Evolutionary conservation across 1,140 invertebrate genomes (phyloP).

Genomic region (Pentalonia nigronervosa): DNA sequence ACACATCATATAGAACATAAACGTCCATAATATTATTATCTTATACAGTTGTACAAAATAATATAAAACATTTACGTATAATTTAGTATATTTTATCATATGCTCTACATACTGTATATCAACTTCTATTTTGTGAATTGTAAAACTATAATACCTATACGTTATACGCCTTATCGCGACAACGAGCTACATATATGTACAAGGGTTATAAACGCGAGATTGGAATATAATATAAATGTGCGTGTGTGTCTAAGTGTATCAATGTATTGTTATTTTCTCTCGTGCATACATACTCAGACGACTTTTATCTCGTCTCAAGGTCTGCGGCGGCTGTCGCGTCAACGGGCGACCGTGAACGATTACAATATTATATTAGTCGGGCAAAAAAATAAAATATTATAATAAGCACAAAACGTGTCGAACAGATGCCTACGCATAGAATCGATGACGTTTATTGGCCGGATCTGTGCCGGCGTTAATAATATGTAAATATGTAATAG

Average conservation of each 20-base stretch:
- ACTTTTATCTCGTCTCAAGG: slow-evolving; percentile 16
- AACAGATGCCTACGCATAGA: neutral
- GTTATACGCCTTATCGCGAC: too few relatives aligned
- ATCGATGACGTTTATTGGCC: neutral
- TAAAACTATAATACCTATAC: too few relatives aligned
- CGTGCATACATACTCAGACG: neutral
- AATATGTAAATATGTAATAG: neutral
- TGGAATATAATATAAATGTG: neutral
- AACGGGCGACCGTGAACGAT: neutral
- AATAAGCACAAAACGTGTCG: neutral
- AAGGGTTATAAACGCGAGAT: too few relatives aligned
- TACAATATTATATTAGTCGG: neutral
- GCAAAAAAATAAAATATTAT: neutral
- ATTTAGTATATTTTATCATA: too few relatives aligned
- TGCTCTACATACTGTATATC: too few relatives aligned
- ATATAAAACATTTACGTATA: too few relatives aligned
- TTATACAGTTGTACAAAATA: too few relatives aligned
- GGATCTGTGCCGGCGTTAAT: neutral
- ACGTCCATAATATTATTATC: too few relatives aligned
- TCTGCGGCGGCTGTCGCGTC: neutral
- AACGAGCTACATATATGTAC: too few relatives aligned
- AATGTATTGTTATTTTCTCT: neutral
- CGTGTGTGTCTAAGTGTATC: neutral
- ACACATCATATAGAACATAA: too few relatives aligned
- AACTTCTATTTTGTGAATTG: too few relatives aligned